Conservation (phyloP, 2,888 invertebrate species). For the Plebejus anna region DNA sequence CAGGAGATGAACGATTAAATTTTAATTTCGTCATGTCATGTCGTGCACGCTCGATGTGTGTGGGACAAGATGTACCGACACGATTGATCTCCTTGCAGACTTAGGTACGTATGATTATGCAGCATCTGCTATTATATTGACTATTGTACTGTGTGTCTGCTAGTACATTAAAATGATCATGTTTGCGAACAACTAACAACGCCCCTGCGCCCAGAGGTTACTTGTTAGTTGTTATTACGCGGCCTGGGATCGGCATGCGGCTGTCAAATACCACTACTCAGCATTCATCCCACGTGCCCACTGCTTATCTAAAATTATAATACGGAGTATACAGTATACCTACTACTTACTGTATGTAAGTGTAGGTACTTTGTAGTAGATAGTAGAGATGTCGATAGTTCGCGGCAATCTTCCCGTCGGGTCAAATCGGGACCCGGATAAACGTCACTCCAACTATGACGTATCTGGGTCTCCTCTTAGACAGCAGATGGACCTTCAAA, state of each 20-base stretch:
- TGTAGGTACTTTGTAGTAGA: background rate
- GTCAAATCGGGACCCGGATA: too few species aligned
- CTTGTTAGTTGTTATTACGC: background rate
- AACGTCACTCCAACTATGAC: too few species aligned
- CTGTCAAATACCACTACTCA: background rate
- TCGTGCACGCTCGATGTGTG: too few species aligned
- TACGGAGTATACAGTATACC: background rate
- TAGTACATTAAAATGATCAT: background rate
- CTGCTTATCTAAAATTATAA: background rate
- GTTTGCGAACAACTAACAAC: background rate
- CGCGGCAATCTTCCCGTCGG: too few species aligned
- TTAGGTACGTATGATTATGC: background rate
- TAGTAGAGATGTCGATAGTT: background rate
- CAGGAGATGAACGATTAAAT: background rate
- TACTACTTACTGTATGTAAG: background rate
- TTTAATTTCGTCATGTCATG: background rate
- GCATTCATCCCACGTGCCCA: background rate
- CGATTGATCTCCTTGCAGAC: too few species aligned
- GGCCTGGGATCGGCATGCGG: background rate
- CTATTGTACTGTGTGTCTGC: background rate
- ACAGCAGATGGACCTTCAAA: too few species aligned
- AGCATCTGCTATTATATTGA: background rate
- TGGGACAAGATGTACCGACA: too few species aligned
- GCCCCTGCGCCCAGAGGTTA: too few species aligned
- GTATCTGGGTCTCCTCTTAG: too few species aligned